Evolutionary conservation across 2,888 invertebrate genomes (phyloP).

Genomic region (Carabus problematicus): DNA sequence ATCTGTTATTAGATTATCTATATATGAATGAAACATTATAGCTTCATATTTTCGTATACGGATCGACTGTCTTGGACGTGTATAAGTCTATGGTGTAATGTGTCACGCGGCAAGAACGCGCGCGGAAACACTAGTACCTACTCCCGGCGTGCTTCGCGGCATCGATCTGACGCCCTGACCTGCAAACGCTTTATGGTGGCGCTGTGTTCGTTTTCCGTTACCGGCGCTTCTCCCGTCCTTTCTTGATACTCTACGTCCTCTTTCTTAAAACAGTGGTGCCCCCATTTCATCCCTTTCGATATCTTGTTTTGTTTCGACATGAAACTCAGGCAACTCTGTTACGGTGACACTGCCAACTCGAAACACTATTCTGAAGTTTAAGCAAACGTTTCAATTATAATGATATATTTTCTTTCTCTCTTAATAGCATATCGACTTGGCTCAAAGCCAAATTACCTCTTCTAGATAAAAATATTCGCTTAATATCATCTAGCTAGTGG

Average conservation of each 20-base stretch:
- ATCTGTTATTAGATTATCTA: too few relatives aligned
- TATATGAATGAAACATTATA: too few relatives aligned
- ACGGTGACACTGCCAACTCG: background rate
- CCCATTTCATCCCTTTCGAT: background rate
- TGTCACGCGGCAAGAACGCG: conserved; percentile 19
- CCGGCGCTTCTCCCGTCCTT: background rate
- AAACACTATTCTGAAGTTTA: background rate
- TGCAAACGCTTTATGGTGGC: conserved; percentile 15
- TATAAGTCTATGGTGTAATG: background rate
- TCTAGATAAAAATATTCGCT: too few relatives aligned
- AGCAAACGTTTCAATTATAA: conserved; percentile 10
- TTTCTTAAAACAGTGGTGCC: conserved; percentile 11
- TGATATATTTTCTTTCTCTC: background rate
- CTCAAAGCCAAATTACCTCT: background rate
- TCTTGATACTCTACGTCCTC: conserved; percentile 3
- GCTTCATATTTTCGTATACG: too few relatives aligned
- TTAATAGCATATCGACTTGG: background rate
- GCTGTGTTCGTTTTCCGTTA: background rate
- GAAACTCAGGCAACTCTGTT: conserved; percentile 10
- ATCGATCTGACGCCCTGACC: conserved; percentile 25
- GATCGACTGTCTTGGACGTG: background rate
- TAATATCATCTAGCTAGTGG: too few relatives aligned
- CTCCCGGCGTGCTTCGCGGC: conserved; percentile 22
- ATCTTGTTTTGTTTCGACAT: conserved; percentile 6
- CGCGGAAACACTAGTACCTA: conserved; percentile 2